Evolutionary conservation across 2,113 vertebrate species (phyloP), one percentile per base, ranked within the genome.

Genomic region (Elephas maximus): DNA sequence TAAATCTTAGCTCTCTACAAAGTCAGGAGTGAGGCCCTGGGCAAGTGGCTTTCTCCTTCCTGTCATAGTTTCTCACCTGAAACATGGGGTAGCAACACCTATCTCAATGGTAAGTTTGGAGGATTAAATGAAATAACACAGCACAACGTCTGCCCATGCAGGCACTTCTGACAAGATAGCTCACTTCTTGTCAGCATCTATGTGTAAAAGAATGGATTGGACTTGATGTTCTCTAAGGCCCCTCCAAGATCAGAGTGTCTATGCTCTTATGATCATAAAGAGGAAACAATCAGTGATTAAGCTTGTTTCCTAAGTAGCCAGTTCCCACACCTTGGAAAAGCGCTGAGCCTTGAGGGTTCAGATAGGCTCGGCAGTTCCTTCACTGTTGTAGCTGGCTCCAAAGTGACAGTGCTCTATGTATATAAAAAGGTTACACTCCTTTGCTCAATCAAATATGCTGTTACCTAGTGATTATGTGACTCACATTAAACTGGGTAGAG

Each of bases 401-500:
- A 0, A 7, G 67, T 83, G 79, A 65, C 24, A 79, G 84, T 71
- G 62, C 26, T 41, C 48, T 60, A 44, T 41, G 51, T 85, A 41
- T 63, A 44, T 78, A 80, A n/a, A 86, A 92, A 91, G 69, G 45
- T 92, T 97, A 74, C 81, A 96, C 62, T 82, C 45, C 30, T 53
- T 57, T 95, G 63, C 48, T 93, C 90, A 23, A 79, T 65, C 76
- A 90, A 93, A 81, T 93, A 65, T 78, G 60, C 71, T 15, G 8
- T 81, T 79, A 57, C 28, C n/a, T 71, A 85, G 90, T 92, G 86
- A 98, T 86, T 74, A 15, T 80, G 30, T 84, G 89, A 53, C 51
- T 86, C 65, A 95, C 83, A 57, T 88, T 90, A 96, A 96, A 88
- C 23, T 48, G 85, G 33, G 53, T 84, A 81, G 82, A 84, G 14